Base-by-base conservation (phyloP, 2,888 invertebrate genomes). In the Gari tellinella region DNA sequence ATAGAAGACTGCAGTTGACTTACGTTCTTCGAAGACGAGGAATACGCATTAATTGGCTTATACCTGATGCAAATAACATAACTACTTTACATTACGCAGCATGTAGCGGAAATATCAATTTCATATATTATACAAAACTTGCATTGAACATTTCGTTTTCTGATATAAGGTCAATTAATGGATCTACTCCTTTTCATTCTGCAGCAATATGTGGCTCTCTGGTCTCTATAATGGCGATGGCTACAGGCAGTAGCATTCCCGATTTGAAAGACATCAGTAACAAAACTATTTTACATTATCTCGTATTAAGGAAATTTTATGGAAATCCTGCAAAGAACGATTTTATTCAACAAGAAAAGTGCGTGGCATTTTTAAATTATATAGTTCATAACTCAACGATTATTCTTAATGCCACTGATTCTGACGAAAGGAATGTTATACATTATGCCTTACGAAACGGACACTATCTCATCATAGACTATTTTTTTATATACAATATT, bases 181-280 rank as follows among this genome's bases (percentile, higher is more conserved):
- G 60, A 19, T 60, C 60, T 8, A 60, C 49, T 21, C 38, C 46
- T 21, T 60, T 49, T 19, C 60, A 60, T 38, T 10, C 40, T 17
- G 48, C 60, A 12, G 57, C 57, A 0, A 10, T 46, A 8, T 26
- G 26, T 45, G 26, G 45, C 8, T 23, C 23, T 14, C 7, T 23
- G 12, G 21, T n/a, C 14, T 31, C 31, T 46, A 14, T 58, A 26
- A 1, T 7, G 23, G 31, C 25, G 4, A 17, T 58, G n/a, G 37
- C 23, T n/a, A 26, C 1, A n/a, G 37, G 15, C n/a, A 14, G 17
- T 26, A 2, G 26, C 8, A 58, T 58, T 17, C 57, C 57, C 26
- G 8, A 58, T 2, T 31, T 41, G 3, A 21, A 25, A 25, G 57
- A 58, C 31, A 25, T 8, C 14, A 2, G 31, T 10, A 19, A 58